Base-by-base conservation (phyloP, 2,888 invertebrate species). In the Polylopha cassiicola region DNA sequence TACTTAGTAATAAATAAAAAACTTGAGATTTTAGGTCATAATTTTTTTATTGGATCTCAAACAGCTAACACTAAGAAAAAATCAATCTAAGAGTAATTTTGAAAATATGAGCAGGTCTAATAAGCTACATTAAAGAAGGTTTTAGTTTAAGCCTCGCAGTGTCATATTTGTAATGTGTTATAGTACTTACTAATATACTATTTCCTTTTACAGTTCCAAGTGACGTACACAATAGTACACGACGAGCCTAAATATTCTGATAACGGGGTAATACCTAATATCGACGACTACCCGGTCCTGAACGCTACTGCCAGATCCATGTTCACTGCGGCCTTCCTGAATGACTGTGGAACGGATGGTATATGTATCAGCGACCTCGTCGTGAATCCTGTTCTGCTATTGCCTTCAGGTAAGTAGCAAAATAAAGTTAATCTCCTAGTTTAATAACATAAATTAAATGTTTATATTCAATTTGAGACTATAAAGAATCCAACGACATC, bases 281-380 rank as follows among this genome's bases (percentile, higher is more conserved):
- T 94, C 24, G 91, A 92, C 53, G 88, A 90, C 50, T 93, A 92
- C 63, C 97, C 98, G 0, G 95, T 98, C 27, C 78, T 98, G 34
- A 96, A 98, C 73, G 92, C 95, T 47, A 94, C 94, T 27, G 95
- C 95, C 0, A 89, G 92, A 16, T 90, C 91, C 44, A 87, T 90
- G 17, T 95, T 96, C 61, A 89, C 92, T 55, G 96, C 95, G 0
- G 92, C 91, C 27, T 95, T 97, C 87, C 90, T 95, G 50, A 97
- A 97, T 70, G 95, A 97, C 65, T 98, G 98, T 61, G 97, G 97
- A 0, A 80, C 88, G 0, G 95, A 97, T 63, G 95, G 95, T 53
- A 85, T 93, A 10, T 98, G 98, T 65, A 90, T 94, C 65, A 97
- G 96, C 58, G 90, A 95, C 58, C 75, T 98, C 28, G 81, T 88